Conservation (phyloP, 2,797 vertebrate species). For the Chelidonichthys spinosus region DNA sequence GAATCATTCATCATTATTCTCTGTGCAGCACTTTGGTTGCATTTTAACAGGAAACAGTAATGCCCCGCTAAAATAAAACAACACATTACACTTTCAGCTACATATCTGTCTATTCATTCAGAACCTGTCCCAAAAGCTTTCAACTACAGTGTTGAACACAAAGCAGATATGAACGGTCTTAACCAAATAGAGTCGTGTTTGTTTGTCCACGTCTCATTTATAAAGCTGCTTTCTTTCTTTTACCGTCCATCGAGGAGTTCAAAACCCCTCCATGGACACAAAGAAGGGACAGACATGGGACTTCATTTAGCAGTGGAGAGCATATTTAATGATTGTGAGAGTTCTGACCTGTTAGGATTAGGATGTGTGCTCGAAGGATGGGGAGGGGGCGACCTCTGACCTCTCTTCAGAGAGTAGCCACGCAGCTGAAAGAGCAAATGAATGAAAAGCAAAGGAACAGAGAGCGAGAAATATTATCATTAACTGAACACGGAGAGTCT, state of each 20-base stretch:
- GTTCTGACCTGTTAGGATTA: constrained; percentile 47
- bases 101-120: constrained; percentile 1
- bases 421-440: constrained; percentile 33
- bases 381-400: constrained; percentile 28
- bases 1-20: neutral
- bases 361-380: constrained; percentile 9
- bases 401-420: constrained; percentile 41
- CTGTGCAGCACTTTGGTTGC: too few species aligned
- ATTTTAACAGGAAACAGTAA: too few species aligned
- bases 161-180: constrained; percentile 34
- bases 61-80: too few species aligned
- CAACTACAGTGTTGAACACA: constrained; percentile 37
- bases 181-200: constrained; percentile 3
- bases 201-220: constrained; percentile 45
- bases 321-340: constrained; percentile 41
- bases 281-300: constrained; percentile 19
- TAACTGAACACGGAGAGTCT: constrained; percentile 52
- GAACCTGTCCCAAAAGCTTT: constrained; percentile 40
- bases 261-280: constrained; percentile 44
- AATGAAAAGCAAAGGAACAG: constrained; percentile 44
- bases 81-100: neutral
- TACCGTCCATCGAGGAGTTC: constrained; percentile 44
- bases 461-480: constrained; percentile 35
- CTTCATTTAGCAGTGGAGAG: constrained; percentile 35
- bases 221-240: constrained; percentile 49